phyloP scores from a whole-genome alignment of 2,113 vertebrate genomes.

The Cacatua alba region DNA sequence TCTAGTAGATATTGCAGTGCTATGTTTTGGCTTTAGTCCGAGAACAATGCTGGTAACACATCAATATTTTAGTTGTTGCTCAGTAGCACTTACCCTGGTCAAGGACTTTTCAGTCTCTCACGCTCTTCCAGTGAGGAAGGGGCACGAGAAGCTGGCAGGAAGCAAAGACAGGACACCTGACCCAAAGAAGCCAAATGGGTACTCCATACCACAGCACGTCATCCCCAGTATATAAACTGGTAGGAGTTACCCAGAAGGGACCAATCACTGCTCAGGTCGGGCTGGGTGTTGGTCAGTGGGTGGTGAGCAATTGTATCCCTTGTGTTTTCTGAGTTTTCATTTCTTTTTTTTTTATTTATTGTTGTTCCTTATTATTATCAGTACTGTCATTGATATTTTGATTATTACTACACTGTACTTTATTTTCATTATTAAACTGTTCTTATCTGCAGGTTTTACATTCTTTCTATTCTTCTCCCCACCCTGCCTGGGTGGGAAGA shows the following conservation, averaged over 20 bases:
- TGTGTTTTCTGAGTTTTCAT: not conserved
- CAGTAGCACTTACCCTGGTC: not conserved
- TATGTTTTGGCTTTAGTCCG: not conserved
- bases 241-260: not conserved
- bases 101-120: not conserved
- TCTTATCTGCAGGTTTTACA: not conserved
- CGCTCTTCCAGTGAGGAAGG: not conserved
- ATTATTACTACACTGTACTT: not conserved
- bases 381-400: not conserved
- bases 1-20: not conserved
- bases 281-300: not conserved
- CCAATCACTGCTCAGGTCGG: not conserved
- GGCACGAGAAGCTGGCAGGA: not conserved
- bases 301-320: not conserved
- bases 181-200: not conserved
- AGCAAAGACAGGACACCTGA: not conserved
- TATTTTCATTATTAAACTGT: not conserved
- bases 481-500: not conserved
- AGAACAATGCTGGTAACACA: not conserved
- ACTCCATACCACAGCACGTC: not conserved
- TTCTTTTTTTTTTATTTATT: not conserved
- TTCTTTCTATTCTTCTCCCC: not conserved
- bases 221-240: not conserved
- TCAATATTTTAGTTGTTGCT: not conserved
- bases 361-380: not conserved